Base-by-base conservation (phyloP, 2,113 vertebrate species). In the Mesembrinibis cayennensis region DNA sequence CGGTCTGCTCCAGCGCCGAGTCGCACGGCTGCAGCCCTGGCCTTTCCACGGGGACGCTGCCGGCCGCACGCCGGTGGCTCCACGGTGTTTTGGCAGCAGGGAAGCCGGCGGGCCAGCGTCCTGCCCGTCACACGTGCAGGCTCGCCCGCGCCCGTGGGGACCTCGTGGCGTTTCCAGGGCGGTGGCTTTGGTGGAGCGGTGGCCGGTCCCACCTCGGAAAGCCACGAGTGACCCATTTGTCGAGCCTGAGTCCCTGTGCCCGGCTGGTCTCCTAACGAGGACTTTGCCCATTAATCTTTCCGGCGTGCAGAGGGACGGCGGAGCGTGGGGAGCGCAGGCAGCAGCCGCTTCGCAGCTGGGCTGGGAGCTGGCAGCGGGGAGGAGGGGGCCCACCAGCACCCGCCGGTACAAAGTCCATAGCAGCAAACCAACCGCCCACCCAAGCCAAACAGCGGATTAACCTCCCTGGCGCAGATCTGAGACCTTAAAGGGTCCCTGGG, bases 321-420 rank as follows among this genome's bases (percentile, higher is more conserved):
- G 36, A 71, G 72, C 9, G 1, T 2, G 61, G 63, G 80, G 38
- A 32, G 14, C 4, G 25, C 49, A 7, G 55, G 49, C 53, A 7
- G 84, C 73, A 36, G 72, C 58, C 10, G 12, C 30, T 50, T 23
- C 14, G 14, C 29, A 61, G 58, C 49, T 20, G 5, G 26, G 50
- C 42, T 29, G 59, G 77, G 45, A 69, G 55, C 67, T 49, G 67
- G 50, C 38, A 55, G 61, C 20, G 2, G 53, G 40, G 14, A 42
- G 8, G 20, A 11, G 18, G 23, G 44, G 59, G 21, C 5, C 29
- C 17, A 23, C n/a, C 72, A 44, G 25, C 71, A 1, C 11, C 26
- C 16, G 0, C 5, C 30, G 63, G 96, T 82, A 71, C 97, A 95
- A 97, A 97, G 96, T 96, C 88, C 97, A 26, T 2, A n/a, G 77